A percentile compares a stretch with the other conserved stretches of the same genome.
Evolutionary conservation across 2,113 vertebrate genomes (phyloP).

Genomic region (Clarias macrocephalus): DNA sequence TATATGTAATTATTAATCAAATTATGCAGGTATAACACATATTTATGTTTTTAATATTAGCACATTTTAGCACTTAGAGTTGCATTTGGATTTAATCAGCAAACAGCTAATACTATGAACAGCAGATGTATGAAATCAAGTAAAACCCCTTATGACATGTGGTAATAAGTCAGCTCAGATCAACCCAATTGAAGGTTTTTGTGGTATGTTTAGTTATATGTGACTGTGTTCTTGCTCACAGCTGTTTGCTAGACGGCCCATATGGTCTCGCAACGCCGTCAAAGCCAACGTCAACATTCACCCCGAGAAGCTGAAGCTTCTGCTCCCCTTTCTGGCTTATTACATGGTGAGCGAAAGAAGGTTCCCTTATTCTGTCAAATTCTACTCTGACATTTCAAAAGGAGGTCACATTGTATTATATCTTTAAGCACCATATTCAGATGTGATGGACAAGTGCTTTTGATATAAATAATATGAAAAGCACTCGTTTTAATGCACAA

Average conservation of each 20-base stretch:
- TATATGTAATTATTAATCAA: not conserved
- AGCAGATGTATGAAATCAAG: not conserved
- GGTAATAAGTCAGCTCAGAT: not conserved
- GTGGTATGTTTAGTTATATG: not conserved
- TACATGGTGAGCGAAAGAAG: constrained; percentile 85
- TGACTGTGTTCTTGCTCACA: constrained; percentile 52
- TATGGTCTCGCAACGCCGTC: constrained; percentile 93
- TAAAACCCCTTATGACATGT: not conserved
- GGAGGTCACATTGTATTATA: not conserved
- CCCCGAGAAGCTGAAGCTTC: constrained; percentile 91
- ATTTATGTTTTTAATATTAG: not conserved
- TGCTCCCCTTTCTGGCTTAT: constrained; percentile 86
- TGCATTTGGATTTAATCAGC: not conserved
- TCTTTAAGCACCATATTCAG: not conserved
- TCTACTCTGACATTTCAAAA: not conserved
- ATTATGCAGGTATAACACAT: not conserved
- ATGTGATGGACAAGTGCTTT: not conserved
- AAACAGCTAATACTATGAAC: not conserved
- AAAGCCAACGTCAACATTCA: constrained; percentile 90
- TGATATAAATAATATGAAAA: no score
- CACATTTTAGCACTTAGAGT: not conserved
- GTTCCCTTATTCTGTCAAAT: not conserved
- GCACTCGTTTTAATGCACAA: no score
- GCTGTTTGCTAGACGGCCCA: constrained; percentile 86
- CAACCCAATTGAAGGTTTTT: not conserved